A percentile compares a stretch with the other conserved stretches of the same genome.
Evolutionary conservation across 2,797 vertebrate genomes (phyloP).

Genomic region (Manis pentadactyla): DNA sequence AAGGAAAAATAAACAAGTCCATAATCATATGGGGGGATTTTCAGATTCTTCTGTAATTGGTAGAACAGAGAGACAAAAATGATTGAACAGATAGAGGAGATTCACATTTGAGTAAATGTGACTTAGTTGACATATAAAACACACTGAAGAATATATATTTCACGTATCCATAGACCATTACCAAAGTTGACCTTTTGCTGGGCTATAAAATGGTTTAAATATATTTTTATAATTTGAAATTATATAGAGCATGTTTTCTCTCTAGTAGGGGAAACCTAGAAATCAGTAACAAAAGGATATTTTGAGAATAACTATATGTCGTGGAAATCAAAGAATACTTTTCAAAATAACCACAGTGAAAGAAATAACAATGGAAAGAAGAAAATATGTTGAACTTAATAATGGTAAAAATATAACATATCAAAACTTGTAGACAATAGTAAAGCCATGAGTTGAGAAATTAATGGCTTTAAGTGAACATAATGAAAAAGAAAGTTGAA

Average conservation of each 20-base stretch:
- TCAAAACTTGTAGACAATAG: not conserved
- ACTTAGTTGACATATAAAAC: not conserved
- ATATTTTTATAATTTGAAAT: not conserved
- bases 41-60: not conserved
- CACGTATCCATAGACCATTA: not conserved
- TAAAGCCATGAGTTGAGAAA: not conserved
- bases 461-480: not conserved
- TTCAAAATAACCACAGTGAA: not conserved
- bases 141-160: not conserved
- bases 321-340: not conserved
- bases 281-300: not conserved
- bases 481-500: not conserved
- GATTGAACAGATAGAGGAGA: not conserved
- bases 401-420: not conserved
- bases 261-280: not conserved
- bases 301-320: not conserved
- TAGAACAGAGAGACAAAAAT: not conserved
- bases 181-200: not conserved
- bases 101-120: not conserved
- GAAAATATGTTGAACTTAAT: not conserved
- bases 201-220: not conserved
- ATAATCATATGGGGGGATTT: not conserved
- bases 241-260: not conserved
- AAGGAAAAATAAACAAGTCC: not conserved
- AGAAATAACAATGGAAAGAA: not conserved